Percentiles rank a stretch among this genome's conserved stretches.
Conservation (phyloP, 2,797 vertebrate species). For the Liasis olivaceus region DNA sequence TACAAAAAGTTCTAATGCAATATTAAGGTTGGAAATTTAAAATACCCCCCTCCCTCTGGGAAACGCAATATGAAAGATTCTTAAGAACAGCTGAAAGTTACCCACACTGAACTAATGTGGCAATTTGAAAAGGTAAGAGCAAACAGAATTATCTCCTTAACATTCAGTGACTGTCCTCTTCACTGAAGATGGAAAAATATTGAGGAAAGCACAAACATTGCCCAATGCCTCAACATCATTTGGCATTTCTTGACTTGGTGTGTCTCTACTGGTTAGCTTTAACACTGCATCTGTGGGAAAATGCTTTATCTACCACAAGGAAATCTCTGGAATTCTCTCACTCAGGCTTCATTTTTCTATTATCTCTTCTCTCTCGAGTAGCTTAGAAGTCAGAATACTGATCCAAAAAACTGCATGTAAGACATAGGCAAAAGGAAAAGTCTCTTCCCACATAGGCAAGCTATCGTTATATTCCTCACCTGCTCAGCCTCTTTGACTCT, state of each 20-base stretch:
- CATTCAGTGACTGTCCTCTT: constrained; percentile 1
- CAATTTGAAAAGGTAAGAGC: constrained; percentile 6
- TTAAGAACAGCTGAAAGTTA: background rate
- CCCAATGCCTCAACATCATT: background rate
- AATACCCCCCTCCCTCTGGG: constrained; percentile 9
- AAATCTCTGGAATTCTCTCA: background rate
- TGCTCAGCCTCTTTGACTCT: background rate
- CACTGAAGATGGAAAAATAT: background rate
- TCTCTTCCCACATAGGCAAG: background rate
- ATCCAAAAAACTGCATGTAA: background rate
- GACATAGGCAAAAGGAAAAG: background rate
- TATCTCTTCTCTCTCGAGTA: background rate
- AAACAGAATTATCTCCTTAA: constrained; percentile 15
- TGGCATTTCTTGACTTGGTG: background rate
- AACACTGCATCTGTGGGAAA: background rate
- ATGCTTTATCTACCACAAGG: background rate
- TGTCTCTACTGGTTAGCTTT: background rate
- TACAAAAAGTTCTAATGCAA: constrained; percentile 41
- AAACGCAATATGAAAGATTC: constrained; percentile 21
- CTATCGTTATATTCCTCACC: background rate
- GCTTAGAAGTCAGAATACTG: background rate
- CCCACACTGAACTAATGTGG: background rate
- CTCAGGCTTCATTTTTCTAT: background rate
- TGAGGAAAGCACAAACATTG: background rate
- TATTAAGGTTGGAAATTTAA: constrained; percentile 30